phyloP scores from a whole-genome alignment of 2,888 invertebrate genomes.

The Cistogaster globosa region DNA sequence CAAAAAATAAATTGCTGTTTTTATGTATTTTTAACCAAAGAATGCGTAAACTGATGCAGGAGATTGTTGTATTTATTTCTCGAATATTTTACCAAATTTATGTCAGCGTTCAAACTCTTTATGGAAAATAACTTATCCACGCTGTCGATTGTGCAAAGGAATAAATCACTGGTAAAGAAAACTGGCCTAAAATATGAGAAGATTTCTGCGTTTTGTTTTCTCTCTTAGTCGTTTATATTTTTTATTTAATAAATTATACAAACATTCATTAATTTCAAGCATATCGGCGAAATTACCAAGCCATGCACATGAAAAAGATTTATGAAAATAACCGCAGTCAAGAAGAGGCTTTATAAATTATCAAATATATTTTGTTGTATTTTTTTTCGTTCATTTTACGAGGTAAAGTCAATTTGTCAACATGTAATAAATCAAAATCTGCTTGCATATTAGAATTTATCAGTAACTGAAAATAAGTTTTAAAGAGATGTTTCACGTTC shows the following conservation, averaged over 20 bases:
- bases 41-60: constrained; percentile 46
- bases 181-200: constrained; percentile 19
- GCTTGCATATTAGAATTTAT: too few relatives aligned
- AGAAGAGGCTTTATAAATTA: neutral
- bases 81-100: constrained; percentile 38
- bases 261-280: constrained; percentile 48
- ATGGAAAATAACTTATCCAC: constrained; percentile 55
- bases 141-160: constrained; percentile 43
- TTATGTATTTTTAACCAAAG: constrained; percentile 16
- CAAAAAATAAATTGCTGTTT: constrained; percentile 17
- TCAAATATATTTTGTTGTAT: too few relatives aligned
- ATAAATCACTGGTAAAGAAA: constrained; percentile 35
- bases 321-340: neutral
- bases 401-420: too few relatives aligned
- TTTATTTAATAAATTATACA: constrained; percentile 43
- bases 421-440: too few relatives aligned
- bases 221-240: neutral
- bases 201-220: neutral
- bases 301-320: constrained; percentile 18
- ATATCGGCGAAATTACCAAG: constrained; percentile 36
- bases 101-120: constrained; percentile 50
- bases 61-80: constrained; percentile 43
- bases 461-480: too few relatives aligned
- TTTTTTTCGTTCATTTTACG: too few relatives aligned
- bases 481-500: too few relatives aligned